phyloP scores from a whole-genome alignment of 2,888 invertebrate species.

The Platypus cylindrus region DNA sequence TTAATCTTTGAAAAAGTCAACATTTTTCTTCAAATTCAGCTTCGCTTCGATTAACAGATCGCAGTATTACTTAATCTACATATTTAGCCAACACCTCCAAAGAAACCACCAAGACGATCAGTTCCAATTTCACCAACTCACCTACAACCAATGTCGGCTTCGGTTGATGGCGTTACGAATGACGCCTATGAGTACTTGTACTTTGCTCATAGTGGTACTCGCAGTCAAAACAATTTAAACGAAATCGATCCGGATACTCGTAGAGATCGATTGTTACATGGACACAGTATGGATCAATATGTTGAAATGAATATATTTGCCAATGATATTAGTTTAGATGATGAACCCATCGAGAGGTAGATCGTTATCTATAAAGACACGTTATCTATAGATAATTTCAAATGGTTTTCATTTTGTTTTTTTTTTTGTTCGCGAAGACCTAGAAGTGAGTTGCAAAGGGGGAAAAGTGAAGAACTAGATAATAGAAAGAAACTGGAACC shows the following conservation, averaged over 20 bases:
- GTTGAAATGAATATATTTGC: constrained; percentile 53
- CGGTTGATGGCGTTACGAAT: constrained; percentile 46
- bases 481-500: constrained; percentile 43
- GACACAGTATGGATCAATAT: constrained; percentile 65
- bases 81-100: constrained; percentile 65
- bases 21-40: no score
- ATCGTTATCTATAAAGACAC: no score
- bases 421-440: constrained; percentile 8
- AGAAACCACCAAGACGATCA: constrained; percentile 79
- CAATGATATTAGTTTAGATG: constrained; percentile 12
- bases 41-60: no score
- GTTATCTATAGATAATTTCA: no score
- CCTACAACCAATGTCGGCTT: constrained; percentile 44
- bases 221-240: constrained; percentile 59
- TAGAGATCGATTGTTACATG: constrained; percentile 47
- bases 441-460: constrained; percentile 32
- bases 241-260: constrained; percentile 42
- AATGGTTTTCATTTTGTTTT: no score
- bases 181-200: constrained; percentile 50
- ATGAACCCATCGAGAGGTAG: constrained; percentile 13
- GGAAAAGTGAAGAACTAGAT: constrained; percentile 35
- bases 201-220: constrained; percentile 50
- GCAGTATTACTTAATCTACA: no score
- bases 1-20: no score
- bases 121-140: constrained; percentile 79